These are phyloP conservation scores for Pipa parva DNA, from an alignment of 2,113 vertebrate genomes.

Conservation along the genomic window DNA sequence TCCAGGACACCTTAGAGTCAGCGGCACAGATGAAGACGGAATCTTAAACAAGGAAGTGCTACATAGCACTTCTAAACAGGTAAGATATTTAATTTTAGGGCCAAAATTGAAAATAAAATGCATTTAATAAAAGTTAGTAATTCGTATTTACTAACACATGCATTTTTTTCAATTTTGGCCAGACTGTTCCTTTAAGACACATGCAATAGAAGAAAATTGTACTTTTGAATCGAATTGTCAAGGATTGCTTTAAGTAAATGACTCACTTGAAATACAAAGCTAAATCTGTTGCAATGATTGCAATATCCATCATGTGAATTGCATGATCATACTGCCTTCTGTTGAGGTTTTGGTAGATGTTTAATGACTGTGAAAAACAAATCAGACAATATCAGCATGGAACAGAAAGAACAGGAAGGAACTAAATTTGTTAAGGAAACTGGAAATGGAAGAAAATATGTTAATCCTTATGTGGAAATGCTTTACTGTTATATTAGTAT, in stretches of 20 bases:
- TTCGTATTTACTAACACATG: too few species aligned
- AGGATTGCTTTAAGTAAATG: neutral
- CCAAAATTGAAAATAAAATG: too few species aligned
- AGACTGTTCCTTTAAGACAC: too few species aligned
- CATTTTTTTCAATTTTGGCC: too few species aligned
- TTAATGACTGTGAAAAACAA: constrained; percentile 75
- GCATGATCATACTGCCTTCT: constrained; percentile 84
- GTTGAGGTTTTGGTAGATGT: constrained; percentile 94
- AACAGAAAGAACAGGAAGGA: neutral
- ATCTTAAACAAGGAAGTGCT: too few species aligned
- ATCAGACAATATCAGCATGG: neutral
- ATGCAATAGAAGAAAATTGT: too few species aligned
- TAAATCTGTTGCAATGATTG: constrained; percentile 94
- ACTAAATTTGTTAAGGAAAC: neutral
- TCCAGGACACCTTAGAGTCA: too few species aligned
- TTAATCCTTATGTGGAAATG: neutral
- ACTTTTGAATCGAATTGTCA: neutral
- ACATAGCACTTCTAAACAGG: too few species aligned
- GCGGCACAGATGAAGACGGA: too few species aligned
- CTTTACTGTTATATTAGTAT: too few species aligned
- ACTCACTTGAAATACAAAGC: constrained; percentile 96
- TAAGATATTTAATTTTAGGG: too few species aligned
- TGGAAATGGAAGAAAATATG: neutral
- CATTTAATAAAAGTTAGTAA: too few species aligned
- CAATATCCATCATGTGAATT: constrained; percentile 88